phyloP scores from a whole-genome alignment of 2,888 invertebrate species.

The Ptychoptera albimana region DNA sequence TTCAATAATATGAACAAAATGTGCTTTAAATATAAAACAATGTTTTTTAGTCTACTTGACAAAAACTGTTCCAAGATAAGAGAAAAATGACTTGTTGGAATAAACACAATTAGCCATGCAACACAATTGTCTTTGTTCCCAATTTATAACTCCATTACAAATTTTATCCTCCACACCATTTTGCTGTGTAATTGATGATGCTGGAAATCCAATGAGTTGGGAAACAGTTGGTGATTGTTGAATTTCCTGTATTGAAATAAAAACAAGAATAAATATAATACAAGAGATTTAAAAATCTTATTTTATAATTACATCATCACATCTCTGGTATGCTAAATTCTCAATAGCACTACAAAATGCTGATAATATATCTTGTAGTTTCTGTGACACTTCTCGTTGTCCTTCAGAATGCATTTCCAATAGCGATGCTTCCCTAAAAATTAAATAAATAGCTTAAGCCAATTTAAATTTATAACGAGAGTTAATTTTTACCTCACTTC shows the following conservation, averaged over 20 bases:
- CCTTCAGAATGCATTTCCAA: constrained; percentile 30
- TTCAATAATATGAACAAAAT: constrained; percentile 1
- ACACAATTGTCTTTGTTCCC: constrained; percentile 70
- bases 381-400: constrained; percentile 28
- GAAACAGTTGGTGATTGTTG: constrained; percentile 38
- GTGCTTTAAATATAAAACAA: too few species aligned
- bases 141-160: constrained; percentile 32
- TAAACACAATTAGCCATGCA: constrained; percentile 81
- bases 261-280: too few species aligned
- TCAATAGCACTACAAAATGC: constrained; percentile 52
- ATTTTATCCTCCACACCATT: constrained; percentile 12
- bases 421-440: constrained; percentile 31
- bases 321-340: constrained; percentile 51
- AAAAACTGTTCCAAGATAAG: constrained; percentile 51
- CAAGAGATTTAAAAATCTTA: too few species aligned
- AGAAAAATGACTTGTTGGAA: constrained; percentile 56
- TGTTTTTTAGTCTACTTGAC: too few species aligned
- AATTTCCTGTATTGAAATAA: constrained; percentile 17
- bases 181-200: constrained; percentile 18
- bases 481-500: constrained; percentile 45
- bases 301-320: constrained; percentile 33
- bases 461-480: constrained; percentile 29
- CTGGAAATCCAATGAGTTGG: constrained; percentile 46
- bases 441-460: constrained; percentile 22
- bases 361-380: constrained; percentile 41